Base-by-base conservation (phyloP, 2,888 invertebrate species). In the Cataglyphis albicans region DNA sequence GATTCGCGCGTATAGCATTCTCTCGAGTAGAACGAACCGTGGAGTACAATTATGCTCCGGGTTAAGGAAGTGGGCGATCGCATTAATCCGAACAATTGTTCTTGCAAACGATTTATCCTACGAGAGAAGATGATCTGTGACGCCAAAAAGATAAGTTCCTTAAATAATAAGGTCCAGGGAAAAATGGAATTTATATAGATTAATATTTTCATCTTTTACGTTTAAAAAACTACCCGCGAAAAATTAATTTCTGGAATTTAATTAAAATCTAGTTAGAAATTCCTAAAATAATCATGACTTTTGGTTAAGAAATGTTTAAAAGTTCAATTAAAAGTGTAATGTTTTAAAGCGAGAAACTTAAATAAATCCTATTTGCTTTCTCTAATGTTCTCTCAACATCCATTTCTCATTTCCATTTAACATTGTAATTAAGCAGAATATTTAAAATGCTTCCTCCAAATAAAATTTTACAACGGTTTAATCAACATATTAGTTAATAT, bases 61-160 rank as follows among this genome's bases (percentile, higher is more conserved):
- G 21, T 41, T 78, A 68, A 78, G 57, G 57, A 78, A 78, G 72
- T 61, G 59, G 72, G 59, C 44, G 44, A 32, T 70, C 41, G 32
- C 41, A 29, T 15, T 67, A 70, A 44, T 32, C 44, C 3, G 25
- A 70, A 80, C 72, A 59, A 80, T 80, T 78, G 70, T 78, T 70
- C 59, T 44, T 32, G 10, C 35, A 59, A 52, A 21, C 52, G 72
- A 80, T 80, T 70, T 61, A 80, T 61, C 1, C 48, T 59, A 4
- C 12, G 15, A 18, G 32, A 67, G 38, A 41, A 55, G 18, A 70
- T 38, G 2, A 74, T 63, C 21, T 48, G 29, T 21, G 35, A 35
- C 4, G 18, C 0, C 1, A 12, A 44, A 38, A 35, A 38, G 25
- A 57, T 15, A 7, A 70, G 25, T 15, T n/a, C 21, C 21, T 3